phyloP scores from a whole-genome alignment of 2,888 invertebrate genomes.

The Himalopsyche kuldschensis region DNA sequence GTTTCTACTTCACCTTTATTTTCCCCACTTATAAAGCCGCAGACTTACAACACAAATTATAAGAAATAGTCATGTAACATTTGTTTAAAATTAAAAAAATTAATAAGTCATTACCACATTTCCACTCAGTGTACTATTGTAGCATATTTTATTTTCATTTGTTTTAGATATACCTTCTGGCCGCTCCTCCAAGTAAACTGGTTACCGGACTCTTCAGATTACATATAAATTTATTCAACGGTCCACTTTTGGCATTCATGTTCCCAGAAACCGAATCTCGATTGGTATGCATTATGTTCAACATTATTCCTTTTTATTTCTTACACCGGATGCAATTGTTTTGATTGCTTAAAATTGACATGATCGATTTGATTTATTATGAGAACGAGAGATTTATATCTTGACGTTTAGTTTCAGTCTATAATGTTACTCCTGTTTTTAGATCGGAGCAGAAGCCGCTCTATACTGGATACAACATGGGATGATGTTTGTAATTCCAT shows the following conservation, averaged over 20 bases:
- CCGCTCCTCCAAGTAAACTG: constrained; percentile 80
- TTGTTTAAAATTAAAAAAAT: too few relatives aligned
- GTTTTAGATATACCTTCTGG: constrained; percentile 83
- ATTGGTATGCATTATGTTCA: constrained; percentile 62
- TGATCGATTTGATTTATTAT: too few relatives aligned
- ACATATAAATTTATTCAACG: constrained; percentile 91
- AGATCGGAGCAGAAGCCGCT: constrained; percentile 91
- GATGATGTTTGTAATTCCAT: constrained; percentile 92
- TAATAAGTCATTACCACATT: background rate
- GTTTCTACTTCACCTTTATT: too few relatives aligned
- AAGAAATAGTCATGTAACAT: too few relatives aligned
- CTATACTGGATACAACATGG: constrained; percentile 96
- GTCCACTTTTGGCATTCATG: constrained; percentile 87
- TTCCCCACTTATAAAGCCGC: too few relatives aligned
- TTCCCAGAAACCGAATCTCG: constrained; percentile 95
- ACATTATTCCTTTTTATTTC: background rate
- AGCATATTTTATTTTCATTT: constrained; percentile 3
- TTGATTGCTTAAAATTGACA: too few relatives aligned
- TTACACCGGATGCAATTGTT: too few relatives aligned
- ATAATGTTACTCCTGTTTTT: constrained; percentile 42
- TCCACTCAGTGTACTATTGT: background rate
- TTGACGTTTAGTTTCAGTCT: background rate
- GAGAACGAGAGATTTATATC: too few relatives aligned
- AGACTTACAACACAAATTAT: background rate
- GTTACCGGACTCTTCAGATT: constrained; percentile 85